Percentiles rank a stretch among this genome's conserved stretches.
These are phyloP conservation scores for Noctua janthe DNA, from an alignment of 2,888 invertebrate genomes.

Conservation along the genomic window DNA sequence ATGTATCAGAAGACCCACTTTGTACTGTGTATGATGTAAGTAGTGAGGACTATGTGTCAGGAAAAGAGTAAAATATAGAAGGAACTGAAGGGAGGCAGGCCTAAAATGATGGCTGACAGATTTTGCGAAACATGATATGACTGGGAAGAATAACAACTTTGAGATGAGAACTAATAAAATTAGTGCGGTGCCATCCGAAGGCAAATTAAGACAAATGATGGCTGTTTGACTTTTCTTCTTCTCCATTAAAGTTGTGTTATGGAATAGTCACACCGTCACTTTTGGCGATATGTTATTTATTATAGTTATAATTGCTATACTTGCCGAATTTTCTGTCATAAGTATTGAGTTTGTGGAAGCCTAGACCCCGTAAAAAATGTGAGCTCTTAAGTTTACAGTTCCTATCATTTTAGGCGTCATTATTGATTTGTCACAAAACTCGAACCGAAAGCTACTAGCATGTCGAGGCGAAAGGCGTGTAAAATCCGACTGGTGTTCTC, in stretches of 20 bases:
- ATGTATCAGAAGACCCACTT: constrained; percentile 16
- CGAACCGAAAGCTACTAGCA: neutral
- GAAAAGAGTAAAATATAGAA: neutral
- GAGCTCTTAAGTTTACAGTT: neutral
- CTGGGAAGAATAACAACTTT: no score
- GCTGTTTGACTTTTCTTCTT: neutral
- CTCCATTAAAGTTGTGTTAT: neutral
- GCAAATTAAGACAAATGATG: neutral
- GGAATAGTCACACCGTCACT: neutral
- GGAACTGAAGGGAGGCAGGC: neutral
- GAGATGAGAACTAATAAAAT: neutral
- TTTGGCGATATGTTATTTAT: neutral
- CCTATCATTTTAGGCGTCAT: neutral
- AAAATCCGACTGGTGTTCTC: neutral
- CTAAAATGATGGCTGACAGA: no score
- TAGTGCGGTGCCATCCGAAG: neutral
- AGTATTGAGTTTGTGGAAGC: neutral
- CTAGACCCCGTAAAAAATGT: neutral
- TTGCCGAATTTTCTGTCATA: neutral
- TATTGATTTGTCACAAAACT: neutral
- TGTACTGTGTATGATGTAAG: neutral
- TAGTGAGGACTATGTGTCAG: neutral
- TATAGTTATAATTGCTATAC: neutral
- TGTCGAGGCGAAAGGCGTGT: neutral
- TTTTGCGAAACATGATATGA: neutral